Evolutionary conservation across 2,113 vertebrate species (phyloP).

Genomic region (Embiotoca jacksoni): DNA sequence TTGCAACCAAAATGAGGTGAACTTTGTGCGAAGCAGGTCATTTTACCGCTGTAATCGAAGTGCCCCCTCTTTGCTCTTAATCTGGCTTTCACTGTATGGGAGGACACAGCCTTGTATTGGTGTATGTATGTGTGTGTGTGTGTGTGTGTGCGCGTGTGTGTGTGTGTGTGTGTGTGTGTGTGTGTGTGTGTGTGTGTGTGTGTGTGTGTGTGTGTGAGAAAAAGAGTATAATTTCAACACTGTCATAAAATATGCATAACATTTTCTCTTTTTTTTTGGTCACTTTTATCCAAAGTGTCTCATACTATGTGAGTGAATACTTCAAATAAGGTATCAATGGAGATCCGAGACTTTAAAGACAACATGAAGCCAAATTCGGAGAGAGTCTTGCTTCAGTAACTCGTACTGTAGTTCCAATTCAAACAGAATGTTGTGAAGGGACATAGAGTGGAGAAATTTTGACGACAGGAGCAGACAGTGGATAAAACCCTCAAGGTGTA

Average conservation of each 20-base stretch:
- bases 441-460: constrained; percentile 16
- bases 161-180: not conserved
- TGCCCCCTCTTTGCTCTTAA: constrained; percentile 54
- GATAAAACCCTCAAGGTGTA: constrained; percentile 8
- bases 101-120: constrained; percentile 4
- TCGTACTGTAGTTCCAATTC: constrained; percentile 19
- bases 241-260: constrained; percentile 40
- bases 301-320: constrained; percentile 24
- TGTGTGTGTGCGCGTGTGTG: constrained; percentile 1
- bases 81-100: constrained; percentile 47
- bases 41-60: constrained; percentile 68
- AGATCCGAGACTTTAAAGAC: constrained; percentile 44
- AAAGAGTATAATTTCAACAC: constrained; percentile 17
- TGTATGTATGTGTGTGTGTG: not conserved
- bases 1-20: constrained; percentile 80
- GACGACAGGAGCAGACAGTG: constrained; percentile 18
- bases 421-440: constrained; percentile 28
- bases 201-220: not conserved
- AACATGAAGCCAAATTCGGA: constrained; percentile 16
- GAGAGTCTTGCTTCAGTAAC: constrained; percentile 18
- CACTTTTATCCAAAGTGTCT: constrained; percentile 37
- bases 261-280: constrained; percentile 11
- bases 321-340: constrained; percentile 47
- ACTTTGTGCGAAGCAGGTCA: constrained; percentile 73
- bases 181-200: not conserved